A percentile compares a stretch with the other conserved stretches of the same genome.
Evolutionary conservation across 64 coral and sea anemone genomes (phyloP).

Genomic region (Montipora sp.): DNA sequence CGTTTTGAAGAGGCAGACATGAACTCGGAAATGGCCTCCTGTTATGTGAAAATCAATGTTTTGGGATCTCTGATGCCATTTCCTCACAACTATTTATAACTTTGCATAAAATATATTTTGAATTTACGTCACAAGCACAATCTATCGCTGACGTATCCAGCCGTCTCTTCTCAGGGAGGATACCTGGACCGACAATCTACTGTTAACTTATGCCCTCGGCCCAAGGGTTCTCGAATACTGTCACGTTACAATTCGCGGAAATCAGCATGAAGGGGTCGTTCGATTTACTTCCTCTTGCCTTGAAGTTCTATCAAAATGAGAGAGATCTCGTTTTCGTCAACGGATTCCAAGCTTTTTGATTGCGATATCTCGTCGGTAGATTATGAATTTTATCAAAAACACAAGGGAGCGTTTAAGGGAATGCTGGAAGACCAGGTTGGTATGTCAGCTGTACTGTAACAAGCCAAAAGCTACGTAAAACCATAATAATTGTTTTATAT

Average conservation of each 20-base stretch:
- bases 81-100: no score
- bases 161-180: no score
- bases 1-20: no score
- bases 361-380: conserved; percentile 66
- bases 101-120: no score
- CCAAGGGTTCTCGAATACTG: background rate
- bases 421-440: conserved; percentile 91
- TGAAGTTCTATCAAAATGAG: conserved; percentile 42
- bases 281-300: background rate
- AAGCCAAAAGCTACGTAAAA: no score
- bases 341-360: conserved; percentile 86
- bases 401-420: conserved; percentile 77
- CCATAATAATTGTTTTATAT: no score
- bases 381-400: conserved; percentile 88
- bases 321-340: conserved; percentile 16
- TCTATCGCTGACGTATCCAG: no score
- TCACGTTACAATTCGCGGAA: background rate
- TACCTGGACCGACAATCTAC: no score
- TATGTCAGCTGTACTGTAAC: background rate
- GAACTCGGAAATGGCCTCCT: no score
- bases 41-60: no score
- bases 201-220: background rate
- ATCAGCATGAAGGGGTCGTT: background rate
- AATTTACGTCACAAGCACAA: no score
- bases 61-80: no score